phyloP scores from a whole-genome alignment of 2,888 invertebrate genomes.

The Sinopyrophorus schimmeli region DNA sequence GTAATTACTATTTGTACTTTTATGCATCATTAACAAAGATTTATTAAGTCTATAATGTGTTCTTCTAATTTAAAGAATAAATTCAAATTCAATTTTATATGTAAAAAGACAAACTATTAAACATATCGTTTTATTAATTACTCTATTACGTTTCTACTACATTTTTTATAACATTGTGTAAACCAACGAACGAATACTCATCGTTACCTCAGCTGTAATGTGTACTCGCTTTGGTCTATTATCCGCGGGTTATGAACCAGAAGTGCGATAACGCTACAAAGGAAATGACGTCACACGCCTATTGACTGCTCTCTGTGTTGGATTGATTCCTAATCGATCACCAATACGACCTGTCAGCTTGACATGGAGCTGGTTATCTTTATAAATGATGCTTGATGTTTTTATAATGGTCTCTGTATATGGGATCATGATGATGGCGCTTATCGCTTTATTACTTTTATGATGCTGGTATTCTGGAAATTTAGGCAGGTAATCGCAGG shows the following conservation, averaged over 20 bases:
- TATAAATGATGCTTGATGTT: slow-evolving; percentile 56
- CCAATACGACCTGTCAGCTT: slow-evolving; percentile 49
- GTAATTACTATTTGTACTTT: too few species aligned
- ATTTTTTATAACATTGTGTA: slow-evolving; percentile 24
- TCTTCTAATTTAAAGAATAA: too few species aligned
- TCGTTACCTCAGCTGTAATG: slow-evolving; percentile 36
- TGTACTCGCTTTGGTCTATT: slow-evolving; percentile 46
- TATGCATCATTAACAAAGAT: too few species aligned
- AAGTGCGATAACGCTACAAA: slow-evolving; percentile 57
- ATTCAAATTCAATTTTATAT: too few species aligned
- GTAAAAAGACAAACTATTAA: too few species aligned
- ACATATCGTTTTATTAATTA: too few species aligned
- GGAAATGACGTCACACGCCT: slow-evolving; percentile 58
- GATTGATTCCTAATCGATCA: slow-evolving; percentile 57
- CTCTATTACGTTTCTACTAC: too few species aligned
- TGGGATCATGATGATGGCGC: slow-evolving; percentile 40
- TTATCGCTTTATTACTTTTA: slow-evolving; percentile 41
- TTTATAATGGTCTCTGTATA: slow-evolving; percentile 48
- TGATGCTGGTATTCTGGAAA: slow-evolving; percentile 15
- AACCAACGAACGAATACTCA: slow-evolving; percentile 28
- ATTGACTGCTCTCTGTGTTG: slow-evolving; percentile 54
- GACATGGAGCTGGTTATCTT: slow-evolving; percentile 54
- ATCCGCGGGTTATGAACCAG: slow-evolving; percentile 57
- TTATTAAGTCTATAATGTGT: too few species aligned
- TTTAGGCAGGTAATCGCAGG: slow-evolving; percentile 3